Percentiles rank a stretch among this genome's conserved stretches.
These are phyloP conservation scores for Oreohelix idahoensis DNA, from an alignment of 1,140 invertebrate genomes.

Conservation along the genomic window DNA sequence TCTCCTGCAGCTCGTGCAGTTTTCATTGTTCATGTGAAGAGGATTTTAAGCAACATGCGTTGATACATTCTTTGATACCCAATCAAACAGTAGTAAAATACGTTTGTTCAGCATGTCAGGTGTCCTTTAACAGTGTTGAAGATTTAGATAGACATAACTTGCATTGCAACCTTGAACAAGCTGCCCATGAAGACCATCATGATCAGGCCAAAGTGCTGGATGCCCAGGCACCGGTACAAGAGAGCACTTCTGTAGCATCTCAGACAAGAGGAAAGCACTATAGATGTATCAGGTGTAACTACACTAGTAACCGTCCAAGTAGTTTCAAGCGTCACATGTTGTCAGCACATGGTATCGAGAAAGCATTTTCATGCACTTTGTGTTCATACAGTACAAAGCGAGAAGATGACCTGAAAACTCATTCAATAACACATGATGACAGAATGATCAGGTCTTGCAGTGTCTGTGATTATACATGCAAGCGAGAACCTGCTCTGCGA, in stretches of 20 bases:
- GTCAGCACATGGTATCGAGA: not conserved
- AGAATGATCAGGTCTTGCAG: not conserved
- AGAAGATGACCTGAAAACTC: constrained; percentile 16
- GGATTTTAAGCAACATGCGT: not conserved
- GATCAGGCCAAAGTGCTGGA: not conserved
- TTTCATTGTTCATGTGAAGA: not conserved
- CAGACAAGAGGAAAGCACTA: not conserved
- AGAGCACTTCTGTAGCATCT: not conserved
- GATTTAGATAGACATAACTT: not conserved
- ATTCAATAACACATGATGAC: not conserved
- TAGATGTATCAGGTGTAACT: not conserved
- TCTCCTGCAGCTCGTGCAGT: no score
- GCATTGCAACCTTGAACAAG: not conserved
- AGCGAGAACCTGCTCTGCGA: not conserved
- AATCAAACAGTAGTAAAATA: not conserved
- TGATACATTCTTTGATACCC: not conserved
- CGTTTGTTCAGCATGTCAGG: not conserved
- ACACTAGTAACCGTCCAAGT: not conserved
- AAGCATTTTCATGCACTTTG: not conserved
- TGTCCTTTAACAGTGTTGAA: not conserved
- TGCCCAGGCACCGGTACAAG: not conserved
- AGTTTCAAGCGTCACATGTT: not conserved
- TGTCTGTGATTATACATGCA: constrained; percentile 4
- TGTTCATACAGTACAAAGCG: constrained; percentile 1
- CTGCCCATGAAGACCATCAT: not conserved